These are phyloP conservation scores for Drosophila lacicola DNA, from an alignment of 2,888 invertebrate genomes.

Conservation along the genomic window DNA sequence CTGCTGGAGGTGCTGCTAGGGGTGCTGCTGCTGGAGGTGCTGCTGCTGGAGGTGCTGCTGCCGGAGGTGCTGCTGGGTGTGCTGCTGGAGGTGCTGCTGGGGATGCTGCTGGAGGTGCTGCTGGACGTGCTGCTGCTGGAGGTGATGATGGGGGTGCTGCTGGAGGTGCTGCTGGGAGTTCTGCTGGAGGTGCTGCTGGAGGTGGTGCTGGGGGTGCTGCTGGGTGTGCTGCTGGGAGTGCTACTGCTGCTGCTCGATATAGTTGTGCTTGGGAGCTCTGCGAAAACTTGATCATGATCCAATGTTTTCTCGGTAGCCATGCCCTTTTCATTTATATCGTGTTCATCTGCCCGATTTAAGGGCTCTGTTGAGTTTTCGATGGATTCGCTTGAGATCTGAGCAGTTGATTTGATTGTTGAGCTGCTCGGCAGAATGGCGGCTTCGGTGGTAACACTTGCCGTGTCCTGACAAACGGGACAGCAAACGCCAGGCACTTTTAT, in stretches of 20 bases:
- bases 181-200: too few species aligned
- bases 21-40: too few species aligned
- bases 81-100: too few species aligned
- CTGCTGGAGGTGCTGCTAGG: too few species aligned
- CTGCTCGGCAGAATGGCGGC: slow-evolving; percentile 7
- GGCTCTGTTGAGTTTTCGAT: neutral
- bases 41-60: too few species aligned
- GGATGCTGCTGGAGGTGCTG: too few species aligned
- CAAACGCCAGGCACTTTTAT: slow-evolving; percentile 69
- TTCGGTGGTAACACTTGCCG: slow-evolving; percentile 18
- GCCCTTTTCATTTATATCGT: neutral
- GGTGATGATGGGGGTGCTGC: too few species aligned
- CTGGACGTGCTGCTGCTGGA: too few species aligned
- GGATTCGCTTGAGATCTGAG: slow-evolving; percentile 12
- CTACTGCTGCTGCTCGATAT: neutral
- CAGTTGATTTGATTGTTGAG: neutral
- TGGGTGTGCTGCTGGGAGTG: too few species aligned
- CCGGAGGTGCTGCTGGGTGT: too few species aligned
- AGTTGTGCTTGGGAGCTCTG: slow-evolving; percentile 4
- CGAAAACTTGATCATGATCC: neutral
- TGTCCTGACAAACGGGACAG: slow-evolving; percentile 75
- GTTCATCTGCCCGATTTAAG: neutral
- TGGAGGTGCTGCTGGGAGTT: too few species aligned
- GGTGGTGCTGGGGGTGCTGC: too few species aligned
- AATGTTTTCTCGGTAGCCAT: neutral